Percentiles rank a stretch among this genome's conserved stretches.
phyloP scores from a whole-genome alignment of 2,797 vertebrate species.

The Malurus leucopterus region DNA sequence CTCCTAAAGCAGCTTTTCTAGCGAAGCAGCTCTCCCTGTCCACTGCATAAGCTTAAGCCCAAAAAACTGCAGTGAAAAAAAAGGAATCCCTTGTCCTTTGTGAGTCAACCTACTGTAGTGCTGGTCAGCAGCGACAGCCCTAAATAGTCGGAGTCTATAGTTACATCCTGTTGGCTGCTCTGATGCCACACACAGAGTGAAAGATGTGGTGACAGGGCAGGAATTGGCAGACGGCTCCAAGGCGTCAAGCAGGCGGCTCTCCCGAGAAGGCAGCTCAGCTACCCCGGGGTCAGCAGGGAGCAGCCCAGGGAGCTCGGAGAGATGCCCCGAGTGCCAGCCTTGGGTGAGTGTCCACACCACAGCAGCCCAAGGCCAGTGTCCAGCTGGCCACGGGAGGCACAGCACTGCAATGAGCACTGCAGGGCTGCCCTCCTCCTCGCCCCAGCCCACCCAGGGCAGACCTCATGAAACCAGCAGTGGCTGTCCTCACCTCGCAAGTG shows the following conservation, averaged over 20 bases:
- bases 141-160: background rate
- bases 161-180: background rate
- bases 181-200: background rate
- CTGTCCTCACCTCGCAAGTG: background rate
- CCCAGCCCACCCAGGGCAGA: rapidly evolving
- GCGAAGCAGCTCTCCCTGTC: background rate
- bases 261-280: background rate
- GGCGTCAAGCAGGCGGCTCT: background rate
- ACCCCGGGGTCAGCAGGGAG: rapidly evolving
- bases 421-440: background rate
- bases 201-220: slow-evolving; percentile 5
- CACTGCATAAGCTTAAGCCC: background rate
- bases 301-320: background rate
- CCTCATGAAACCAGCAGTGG: rapidly evolving
- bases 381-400: background rate
- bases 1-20: background rate
- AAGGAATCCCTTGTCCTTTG: background rate
- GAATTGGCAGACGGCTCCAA: background rate
- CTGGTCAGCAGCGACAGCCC: background rate
- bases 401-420: background rate
- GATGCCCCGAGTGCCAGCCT: rapidly evolving
- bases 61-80: background rate
- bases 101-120: background rate
- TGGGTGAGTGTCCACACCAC: rapidly evolving
- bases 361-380: background rate